Percentiles rank a stretch among this genome's conserved stretches.
Conservation (phyloP, 2,888 invertebrate genomes). For the Parasteatoda lunata region DNA sequence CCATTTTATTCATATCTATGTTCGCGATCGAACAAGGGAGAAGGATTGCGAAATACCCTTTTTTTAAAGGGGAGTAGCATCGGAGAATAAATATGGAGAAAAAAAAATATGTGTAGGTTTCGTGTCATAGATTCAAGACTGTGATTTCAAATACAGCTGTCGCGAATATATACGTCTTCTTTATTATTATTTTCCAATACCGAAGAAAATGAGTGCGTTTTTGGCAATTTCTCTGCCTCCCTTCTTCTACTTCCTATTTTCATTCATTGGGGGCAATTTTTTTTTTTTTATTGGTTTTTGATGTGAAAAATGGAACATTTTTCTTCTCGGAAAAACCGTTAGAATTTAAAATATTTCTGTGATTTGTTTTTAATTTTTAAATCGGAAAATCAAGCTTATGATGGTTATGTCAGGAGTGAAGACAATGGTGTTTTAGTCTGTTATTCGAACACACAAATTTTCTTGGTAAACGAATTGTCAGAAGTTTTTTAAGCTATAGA, state of each 20-base stretch:
- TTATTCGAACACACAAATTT: no score
- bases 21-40: constrained; percentile 28
- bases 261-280: constrained; percentile 27
- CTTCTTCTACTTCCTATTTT: neutral
- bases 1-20: constrained; percentile 40
- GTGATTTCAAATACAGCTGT: constrained; percentile 60
- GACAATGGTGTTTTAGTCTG: no score
- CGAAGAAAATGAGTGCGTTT: neutral
- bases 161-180: neutral
- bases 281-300: constrained; percentile 29
- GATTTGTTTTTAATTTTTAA: neutral
- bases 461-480: no score
- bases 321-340: constrained; percentile 18
- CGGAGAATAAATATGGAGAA: neutral
- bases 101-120: constrained; percentile 6
- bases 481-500: no score
- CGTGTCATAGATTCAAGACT: constrained; percentile 50
- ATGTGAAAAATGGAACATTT: constrained; percentile 14
- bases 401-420: no score
- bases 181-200: neutral
- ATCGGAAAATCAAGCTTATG: neutral
- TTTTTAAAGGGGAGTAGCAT: neutral
- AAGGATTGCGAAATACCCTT: neutral
- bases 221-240: neutral
- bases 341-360: neutral